phyloP scores from a whole-genome alignment of 2,797 vertebrate species.

The Ibycter americanus region DNA sequence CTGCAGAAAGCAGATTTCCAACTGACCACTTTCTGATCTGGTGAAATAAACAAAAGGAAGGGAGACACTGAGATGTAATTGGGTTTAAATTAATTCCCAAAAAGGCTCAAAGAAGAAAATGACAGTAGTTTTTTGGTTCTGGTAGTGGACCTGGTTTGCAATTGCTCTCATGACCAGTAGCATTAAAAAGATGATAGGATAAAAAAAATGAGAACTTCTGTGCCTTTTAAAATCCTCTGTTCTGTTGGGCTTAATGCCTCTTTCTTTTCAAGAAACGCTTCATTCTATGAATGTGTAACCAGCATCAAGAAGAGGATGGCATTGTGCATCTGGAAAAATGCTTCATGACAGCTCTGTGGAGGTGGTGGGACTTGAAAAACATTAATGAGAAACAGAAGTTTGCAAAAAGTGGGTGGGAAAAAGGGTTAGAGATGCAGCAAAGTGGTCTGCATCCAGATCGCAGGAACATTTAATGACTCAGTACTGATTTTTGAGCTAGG shows the following conservation, averaged over 20 bases:
- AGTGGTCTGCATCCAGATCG: background rate
- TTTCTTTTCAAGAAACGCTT: background rate
- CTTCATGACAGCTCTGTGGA: background rate
- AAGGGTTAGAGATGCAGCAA: background rate
- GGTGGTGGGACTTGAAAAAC: slow-evolving; percentile 2
- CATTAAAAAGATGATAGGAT: background rate
- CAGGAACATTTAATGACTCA: background rate
- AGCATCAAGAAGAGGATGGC: background rate
- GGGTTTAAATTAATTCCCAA: background rate
- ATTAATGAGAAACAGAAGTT: slow-evolving; percentile 39
- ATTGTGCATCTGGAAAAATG: slow-evolving; percentile 8
- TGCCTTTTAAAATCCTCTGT: background rate
- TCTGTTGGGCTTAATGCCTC: background rate
- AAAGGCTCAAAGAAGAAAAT: background rate
- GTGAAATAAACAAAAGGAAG: background rate
- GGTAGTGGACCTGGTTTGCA: background rate
- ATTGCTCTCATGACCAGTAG: background rate
- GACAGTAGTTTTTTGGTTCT: background rate
- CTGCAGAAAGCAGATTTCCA: background rate
- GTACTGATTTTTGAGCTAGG: background rate
- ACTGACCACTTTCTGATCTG: background rate
- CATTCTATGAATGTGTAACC: background rate
- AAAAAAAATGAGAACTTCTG: background rate
- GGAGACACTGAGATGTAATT: background rate
- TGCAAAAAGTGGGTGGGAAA: slow-evolving; percentile 12